Evolutionary conservation across 35 echinoderm and acorn worm species (phyloP), one percentile per base, ranked within the genome.

Genomic region (Heliocidaris tuberculata): DNA sequence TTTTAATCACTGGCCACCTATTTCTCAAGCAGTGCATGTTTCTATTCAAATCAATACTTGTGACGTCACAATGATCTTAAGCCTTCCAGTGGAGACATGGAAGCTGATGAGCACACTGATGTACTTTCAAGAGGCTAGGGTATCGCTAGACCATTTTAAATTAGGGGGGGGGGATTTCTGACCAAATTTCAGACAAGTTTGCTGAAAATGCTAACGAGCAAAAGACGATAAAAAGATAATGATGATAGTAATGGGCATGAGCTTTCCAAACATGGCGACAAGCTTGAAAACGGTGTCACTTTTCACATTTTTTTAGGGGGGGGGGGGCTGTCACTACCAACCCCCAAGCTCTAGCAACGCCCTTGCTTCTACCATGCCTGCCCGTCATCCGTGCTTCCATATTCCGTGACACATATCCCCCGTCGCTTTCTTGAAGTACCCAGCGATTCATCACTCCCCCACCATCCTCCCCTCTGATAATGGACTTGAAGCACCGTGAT

Each of bases 61-160:
- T 78, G 65, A 78, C 65, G 65, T 78, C 65, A 78, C 65, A 78
- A 78, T 78, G 65, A 27, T 78, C 65, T 78, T 78, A 78, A 78
- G 65, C 27, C 65, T 78, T 27, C 65, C 27, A n/a, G 8, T 78
- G 19, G 65, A 78, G 65, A 78, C 65, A 78, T 78, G 27, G 65
- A 78, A 78, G 5, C 27, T 78, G 65, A 78, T 21, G 65, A n/a
- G 65, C 21, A 19, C 27, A n/a, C 65, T n/a, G 21, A 78, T 5
- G 65, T 78, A 78, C 65, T 78, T 42, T 78, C 65, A 78, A 78
- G 65, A 78, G 65, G 65, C 21, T 78, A 78, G 35, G 35, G 35
- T 42, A 42, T 42, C 35, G 3, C 3, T 42, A 42, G 1, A 42
- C 35, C 35, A 42, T 42, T 42, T 42, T 42, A 42, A 42, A 3